These are phyloP conservation scores for Allygus modestus DNA, from an alignment of 2,888 invertebrate genomes.

Conservation along the genomic window DNA sequence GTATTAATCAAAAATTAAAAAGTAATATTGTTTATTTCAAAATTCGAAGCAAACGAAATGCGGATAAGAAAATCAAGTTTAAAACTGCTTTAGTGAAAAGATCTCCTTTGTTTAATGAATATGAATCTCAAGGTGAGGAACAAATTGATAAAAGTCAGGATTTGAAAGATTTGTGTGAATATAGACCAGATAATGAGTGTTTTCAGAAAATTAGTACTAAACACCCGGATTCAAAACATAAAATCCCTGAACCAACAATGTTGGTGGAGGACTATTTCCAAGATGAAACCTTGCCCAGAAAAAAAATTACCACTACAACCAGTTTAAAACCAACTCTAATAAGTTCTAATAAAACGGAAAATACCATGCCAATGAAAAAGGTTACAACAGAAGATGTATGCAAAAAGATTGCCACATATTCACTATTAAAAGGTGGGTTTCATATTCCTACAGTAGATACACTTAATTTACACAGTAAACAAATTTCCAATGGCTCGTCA, in stretches of 20 bases:
- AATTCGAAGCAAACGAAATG: not conserved
- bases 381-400: not conserved
- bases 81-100: not conserved
- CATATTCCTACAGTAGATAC: not conserved
- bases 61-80: not conserved
- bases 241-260: not conserved
- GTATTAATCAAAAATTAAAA: not conserved
- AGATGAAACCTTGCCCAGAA: not conserved
- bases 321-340: not conserved
- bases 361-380: not conserved
- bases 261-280: not conserved
- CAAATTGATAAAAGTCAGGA: not conserved
- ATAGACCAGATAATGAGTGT: conserved; percentile 35
- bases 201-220: not conserved
- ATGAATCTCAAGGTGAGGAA: not conserved
- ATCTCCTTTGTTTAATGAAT: not conserved
- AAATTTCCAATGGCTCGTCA: not conserved
- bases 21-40: not conserved
- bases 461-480: not conserved
- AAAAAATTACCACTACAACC: not conserved
- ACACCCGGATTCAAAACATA: not conserved
- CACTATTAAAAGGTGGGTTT: conserved; percentile 7
- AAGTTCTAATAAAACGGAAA: not conserved
- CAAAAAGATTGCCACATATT: not conserved
- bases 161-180: not conserved